These are phyloP conservation scores for Chrysemys picta DNA, from an alignment of 2,113 vertebrate genomes.

Conservation along the genomic window DNA sequence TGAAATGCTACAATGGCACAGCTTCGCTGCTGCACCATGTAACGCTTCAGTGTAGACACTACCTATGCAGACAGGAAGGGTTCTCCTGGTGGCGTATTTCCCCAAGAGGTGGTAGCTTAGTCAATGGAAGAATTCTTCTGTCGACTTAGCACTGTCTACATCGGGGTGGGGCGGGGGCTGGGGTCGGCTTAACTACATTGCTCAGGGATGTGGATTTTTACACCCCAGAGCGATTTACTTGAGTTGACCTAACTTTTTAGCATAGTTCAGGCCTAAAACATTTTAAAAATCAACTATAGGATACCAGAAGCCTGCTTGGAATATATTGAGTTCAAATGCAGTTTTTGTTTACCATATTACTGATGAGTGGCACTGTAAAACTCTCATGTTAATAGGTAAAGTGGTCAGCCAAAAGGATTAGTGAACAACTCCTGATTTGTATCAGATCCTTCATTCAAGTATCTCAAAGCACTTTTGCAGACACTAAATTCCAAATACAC, in stretches of 20 bases:
- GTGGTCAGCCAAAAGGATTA: neutral
- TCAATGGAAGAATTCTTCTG: no score
- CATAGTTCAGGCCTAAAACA: neutral
- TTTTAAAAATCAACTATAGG: neutral
- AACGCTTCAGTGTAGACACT: no score
- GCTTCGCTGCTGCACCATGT: no score
- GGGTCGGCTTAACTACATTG: no score
- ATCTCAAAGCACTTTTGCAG: neutral
- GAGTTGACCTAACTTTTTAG: no score
- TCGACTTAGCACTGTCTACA: no score
- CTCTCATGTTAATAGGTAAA: neutral
- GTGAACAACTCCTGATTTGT: neutral
- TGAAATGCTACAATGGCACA: no score
- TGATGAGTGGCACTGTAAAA: neutral
- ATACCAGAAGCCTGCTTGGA: neutral
- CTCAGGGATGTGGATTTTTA: no score
- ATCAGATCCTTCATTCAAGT: neutral
- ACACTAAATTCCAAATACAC: neutral
- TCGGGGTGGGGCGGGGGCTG: accelerated
- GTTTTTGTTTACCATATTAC: neutral
- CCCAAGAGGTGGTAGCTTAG: no score
- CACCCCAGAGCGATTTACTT: no score
- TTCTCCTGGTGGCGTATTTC: no score
- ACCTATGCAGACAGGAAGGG: no score
- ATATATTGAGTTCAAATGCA: neutral